phyloP scores from a whole-genome alignment of 2,888 invertebrate genomes.

The Dendrolimus pini region DNA sequence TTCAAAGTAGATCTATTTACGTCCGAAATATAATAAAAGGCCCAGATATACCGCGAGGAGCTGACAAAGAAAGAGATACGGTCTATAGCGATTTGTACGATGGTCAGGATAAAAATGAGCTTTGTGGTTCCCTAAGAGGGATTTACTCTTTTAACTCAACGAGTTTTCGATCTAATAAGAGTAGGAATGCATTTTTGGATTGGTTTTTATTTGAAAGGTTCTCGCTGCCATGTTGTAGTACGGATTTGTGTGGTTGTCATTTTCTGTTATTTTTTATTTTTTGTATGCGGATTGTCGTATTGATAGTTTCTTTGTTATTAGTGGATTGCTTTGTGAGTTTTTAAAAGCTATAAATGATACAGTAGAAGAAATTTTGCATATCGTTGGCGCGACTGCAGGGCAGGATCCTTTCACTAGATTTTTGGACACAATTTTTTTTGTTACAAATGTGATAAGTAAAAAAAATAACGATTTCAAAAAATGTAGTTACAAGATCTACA shows the following conservation, averaged over 20 bases:
- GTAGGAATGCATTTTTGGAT: conserved; percentile 7
- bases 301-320: too few species aligned
- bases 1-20: conserved; percentile 1
- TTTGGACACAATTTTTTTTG: too few species aligned
- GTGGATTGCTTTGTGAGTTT: too few species aligned
- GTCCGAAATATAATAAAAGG: conserved; percentile 34
- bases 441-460: too few species aligned
- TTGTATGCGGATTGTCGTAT: too few species aligned
- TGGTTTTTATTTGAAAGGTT: background rate
- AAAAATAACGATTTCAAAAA: too few species aligned
- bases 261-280: background rate
- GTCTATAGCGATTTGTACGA: conserved; percentile 44
- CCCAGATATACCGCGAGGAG: conserved; percentile 34
- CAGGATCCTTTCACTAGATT: too few species aligned
- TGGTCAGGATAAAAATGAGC: conserved; percentile 45
- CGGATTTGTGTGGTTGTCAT: too few species aligned
- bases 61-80: conserved; percentile 53
- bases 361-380: too few species aligned
- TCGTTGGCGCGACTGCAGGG: too few species aligned
- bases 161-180: conserved; percentile 27
- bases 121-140: conserved; percentile 38
- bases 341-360: too few species aligned
- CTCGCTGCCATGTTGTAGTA: background rate
- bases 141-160: conserved; percentile 38
- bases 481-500: too few species aligned